These are phyloP conservation scores for Seira ritae DNA, from an alignment of 2,888 invertebrate genomes.

Conservation along the genomic window DNA sequence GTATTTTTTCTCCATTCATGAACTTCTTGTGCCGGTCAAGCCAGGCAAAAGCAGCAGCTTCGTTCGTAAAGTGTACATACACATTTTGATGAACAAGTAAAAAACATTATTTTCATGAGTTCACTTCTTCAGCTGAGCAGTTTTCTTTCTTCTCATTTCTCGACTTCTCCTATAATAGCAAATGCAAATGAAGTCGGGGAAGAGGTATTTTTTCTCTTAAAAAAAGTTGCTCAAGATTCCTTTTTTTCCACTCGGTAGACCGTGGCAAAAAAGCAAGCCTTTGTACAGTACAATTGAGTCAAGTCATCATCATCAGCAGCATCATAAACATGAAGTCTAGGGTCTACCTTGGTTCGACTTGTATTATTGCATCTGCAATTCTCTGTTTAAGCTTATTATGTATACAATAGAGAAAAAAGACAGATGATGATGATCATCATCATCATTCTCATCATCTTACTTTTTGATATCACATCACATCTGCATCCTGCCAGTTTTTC, in stretches of 20 bases:
- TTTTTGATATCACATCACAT: constrained; percentile 34
- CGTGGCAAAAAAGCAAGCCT: constrained; percentile 45
- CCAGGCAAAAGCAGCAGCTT: not conserved
- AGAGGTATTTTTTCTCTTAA: not conserved
- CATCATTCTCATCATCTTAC: constrained; percentile 23
- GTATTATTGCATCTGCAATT: too few species aligned
- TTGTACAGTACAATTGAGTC: constrained; percentile 1
- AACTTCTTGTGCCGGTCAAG: constrained; percentile 26
- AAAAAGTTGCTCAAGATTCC: constrained; percentile 33
- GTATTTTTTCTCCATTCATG: constrained; percentile 20
- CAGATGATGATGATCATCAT: constrained; percentile 24
- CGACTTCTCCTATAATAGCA: not conserved
- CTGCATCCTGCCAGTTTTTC: constrained; percentile 41
- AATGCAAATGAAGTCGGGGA: constrained; percentile 44
- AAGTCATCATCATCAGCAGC: constrained; percentile 17
- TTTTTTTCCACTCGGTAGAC: constrained; percentile 52
- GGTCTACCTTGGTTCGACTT: too few species aligned
- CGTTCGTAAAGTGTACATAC: too few species aligned
- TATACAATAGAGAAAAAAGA: not conserved
- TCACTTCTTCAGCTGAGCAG: constrained; percentile 45
- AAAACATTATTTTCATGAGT: constrained; percentile 26
- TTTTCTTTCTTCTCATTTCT: not conserved
- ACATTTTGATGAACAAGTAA: not conserved
- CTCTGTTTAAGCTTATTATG: too few species aligned
- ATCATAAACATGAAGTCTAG: too few species aligned